Evolutionary conservation across 64 coral and sea anemone species (phyloP).

Genomic region (Pocillopora verrucosa): DNA sequence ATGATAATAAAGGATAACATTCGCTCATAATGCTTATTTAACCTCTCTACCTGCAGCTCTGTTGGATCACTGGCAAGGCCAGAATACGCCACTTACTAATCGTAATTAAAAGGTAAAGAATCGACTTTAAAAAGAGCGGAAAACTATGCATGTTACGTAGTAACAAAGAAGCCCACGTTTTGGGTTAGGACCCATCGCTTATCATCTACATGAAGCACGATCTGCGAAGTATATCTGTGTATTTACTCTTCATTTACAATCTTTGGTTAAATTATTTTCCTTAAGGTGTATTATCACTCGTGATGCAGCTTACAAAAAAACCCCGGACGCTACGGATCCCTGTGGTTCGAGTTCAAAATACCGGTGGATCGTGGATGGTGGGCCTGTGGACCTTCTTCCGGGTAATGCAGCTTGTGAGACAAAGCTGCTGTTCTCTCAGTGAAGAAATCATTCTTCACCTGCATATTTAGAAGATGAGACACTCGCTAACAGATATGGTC

Average conservation of each 20-base stretch:
- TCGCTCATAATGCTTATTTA: too few relatives aligned
- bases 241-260: constrained; percentile 1
- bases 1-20: too few relatives aligned
- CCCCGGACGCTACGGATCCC: background rate
- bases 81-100: too few relatives aligned
- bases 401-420: background rate
- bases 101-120: too few relatives aligned
- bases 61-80: too few relatives aligned
- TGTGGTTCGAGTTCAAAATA: background rate
- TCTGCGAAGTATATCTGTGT: background rate
- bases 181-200: too few relatives aligned
- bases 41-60: too few relatives aligned
- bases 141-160: too few relatives aligned
- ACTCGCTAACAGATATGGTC: background rate
- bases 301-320: background rate
- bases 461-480: background rate
- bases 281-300: background rate
- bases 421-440: background rate
- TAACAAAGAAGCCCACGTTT: too few relatives aligned
- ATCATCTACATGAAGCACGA: too few relatives aligned
- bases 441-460: background rate
- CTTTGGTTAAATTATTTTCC: background rate
- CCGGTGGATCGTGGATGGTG: background rate
- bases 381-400: background rate
- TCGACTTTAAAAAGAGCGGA: too few relatives aligned